A percentile compares a stretch with the other conserved stretches of the same genome.
phyloP scores from a whole-genome alignment of 2,888 invertebrate species.

The Aporophyla lueneburgensis region DNA sequence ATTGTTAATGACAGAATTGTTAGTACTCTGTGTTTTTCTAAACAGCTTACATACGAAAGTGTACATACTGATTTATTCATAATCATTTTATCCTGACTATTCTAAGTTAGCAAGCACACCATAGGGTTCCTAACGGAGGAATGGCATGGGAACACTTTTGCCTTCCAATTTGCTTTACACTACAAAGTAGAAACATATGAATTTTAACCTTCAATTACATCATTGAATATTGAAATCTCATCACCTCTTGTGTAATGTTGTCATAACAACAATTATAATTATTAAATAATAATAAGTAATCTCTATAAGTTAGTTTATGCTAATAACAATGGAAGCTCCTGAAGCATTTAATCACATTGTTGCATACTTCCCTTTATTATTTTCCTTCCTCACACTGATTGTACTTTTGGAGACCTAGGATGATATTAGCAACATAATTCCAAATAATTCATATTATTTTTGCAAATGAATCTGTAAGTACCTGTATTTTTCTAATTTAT shows the following conservation, averaged over 20 bases:
- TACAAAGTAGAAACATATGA: not conserved
- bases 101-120: not conserved
- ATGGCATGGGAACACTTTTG: not conserved
- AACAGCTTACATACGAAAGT: no score
- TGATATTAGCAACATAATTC: not conserved
- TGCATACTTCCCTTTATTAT: constrained; percentile 27
- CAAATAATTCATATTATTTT: not conserved
- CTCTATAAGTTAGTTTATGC: not conserved
- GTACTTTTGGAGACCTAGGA: constrained; percentile 10
- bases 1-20: no score
- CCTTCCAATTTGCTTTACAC: not conserved
- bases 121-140: not conserved
- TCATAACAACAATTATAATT: not conserved
- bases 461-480: not conserved
- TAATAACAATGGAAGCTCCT: constrained; percentile 25
- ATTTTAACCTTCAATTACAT: not conserved
- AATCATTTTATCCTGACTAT: not conserved
- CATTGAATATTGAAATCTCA: not conserved
- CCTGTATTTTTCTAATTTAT: no score
- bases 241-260: not conserved
- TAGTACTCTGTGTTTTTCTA: no score
- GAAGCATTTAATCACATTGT: constrained; percentile 20
- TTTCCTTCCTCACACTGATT: constrained; percentile 48
- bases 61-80: not conserved
- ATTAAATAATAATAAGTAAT: constrained; percentile 8